These are phyloP conservation scores for Drosophila meridiana DNA, from an alignment of 2,888 invertebrate species.

Conservation along the genomic window DNA sequence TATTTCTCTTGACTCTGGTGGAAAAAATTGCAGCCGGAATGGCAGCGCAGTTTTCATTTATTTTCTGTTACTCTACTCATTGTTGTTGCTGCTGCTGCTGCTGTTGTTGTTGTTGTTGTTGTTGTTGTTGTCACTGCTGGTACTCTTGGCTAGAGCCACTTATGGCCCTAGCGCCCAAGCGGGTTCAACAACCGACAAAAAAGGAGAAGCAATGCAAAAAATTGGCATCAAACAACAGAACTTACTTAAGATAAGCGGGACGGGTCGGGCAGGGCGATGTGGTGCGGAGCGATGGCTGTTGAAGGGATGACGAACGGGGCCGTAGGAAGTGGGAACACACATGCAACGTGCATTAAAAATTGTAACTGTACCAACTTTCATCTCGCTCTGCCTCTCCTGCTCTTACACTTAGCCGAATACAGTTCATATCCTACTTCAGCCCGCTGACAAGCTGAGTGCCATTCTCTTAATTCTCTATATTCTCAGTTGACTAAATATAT, in stretches of 20 bases:
- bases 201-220: slow-evolving; percentile 69
- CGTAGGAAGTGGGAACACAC: slow-evolving; percentile 47
- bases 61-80: slow-evolving; percentile 66
- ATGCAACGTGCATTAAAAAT: slow-evolving; percentile 79
- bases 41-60: slow-evolving; percentile 65
- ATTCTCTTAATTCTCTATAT: slow-evolving; percentile 70
- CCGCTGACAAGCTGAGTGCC: slow-evolving; percentile 71
- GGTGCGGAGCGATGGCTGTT: background rate
- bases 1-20: slow-evolving; percentile 67
- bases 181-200: slow-evolving; percentile 79
- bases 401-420: slow-evolving; percentile 4
- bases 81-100: slow-evolving; percentile 17
- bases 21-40: slow-evolving; percentile 64
- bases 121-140: slow-evolving; percentile 15
- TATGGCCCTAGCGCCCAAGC: slow-evolving; percentile 65
- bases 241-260: slow-evolving; percentile 65
- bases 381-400: slow-evolving; percentile 9
- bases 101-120: slow-evolving; percentile 26
- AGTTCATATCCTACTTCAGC: slow-evolving; percentile 26
- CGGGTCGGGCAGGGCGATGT: background rate
- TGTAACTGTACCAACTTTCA: slow-evolving; percentile 73
- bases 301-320: slow-evolving; percentile 25
- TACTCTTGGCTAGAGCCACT: slow-evolving; percentile 66
- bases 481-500: slow-evolving; percentile 25
- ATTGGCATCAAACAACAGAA: slow-evolving; percentile 80